Evolutionary conservation across 2,888 invertebrate species (phyloP).

Genomic region (Pelosia muscerda): DNA sequence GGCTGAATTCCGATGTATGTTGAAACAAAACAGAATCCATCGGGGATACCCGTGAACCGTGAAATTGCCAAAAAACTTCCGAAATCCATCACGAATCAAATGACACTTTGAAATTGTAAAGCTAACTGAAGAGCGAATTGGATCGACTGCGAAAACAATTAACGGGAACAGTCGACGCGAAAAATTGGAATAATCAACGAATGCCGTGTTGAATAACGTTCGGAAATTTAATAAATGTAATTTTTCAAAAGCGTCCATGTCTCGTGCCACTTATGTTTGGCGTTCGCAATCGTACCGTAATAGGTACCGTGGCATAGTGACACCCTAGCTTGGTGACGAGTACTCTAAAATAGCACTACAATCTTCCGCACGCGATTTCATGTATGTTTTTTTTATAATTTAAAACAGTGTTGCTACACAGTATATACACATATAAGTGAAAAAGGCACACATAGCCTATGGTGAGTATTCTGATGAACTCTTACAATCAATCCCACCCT

Average conservation of each 20-base stretch:
- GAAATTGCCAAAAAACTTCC: conserved; percentile 84
- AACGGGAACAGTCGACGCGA: conserved; percentile 71
- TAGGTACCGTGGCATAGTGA: too few species aligned
- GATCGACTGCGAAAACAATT: conserved; percentile 82
- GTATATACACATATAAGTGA: too few species aligned
- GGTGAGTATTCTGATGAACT: too few species aligned
- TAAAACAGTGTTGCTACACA: too few species aligned
- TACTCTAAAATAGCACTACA: too few species aligned
- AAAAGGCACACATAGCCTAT: too few species aligned
- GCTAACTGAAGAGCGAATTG: conserved; percentile 81
- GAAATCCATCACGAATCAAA: conserved; percentile 85
- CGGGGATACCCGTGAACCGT: conserved; percentile 73
- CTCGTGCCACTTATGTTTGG: conserved; percentile 51
- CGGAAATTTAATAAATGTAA: conserved; percentile 73
- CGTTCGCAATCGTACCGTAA: conserved; percentile 34
- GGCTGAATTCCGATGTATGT: conserved; percentile 57
- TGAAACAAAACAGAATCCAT: conserved; percentile 75
- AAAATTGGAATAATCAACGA: conserved; percentile 81
- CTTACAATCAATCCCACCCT: too few species aligned
- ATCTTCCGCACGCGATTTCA: too few species aligned
- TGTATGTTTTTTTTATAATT: too few species aligned
- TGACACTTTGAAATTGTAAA: conserved; percentile 85
- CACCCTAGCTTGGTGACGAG: too few species aligned
- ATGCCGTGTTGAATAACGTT: conserved; percentile 67
- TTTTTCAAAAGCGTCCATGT: conserved; percentile 62